Evolutionary conservation across 2,888 invertebrate genomes (phyloP).

Genomic region (Andrena bicolor): DNA sequence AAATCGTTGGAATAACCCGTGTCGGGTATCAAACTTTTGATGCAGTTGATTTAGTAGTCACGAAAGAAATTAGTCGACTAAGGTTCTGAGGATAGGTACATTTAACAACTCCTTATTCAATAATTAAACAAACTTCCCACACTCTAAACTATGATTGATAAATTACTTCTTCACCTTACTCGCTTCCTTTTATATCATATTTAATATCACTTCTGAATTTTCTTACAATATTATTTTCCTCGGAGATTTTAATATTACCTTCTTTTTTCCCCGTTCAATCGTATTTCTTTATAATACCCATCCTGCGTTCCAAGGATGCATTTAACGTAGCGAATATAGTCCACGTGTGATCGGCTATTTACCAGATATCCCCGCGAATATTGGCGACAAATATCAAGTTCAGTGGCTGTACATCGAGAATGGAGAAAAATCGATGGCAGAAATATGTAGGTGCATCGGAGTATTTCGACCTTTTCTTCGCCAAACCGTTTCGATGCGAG

Average conservation of each 20-base stretch:
- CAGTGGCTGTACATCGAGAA: neutral
- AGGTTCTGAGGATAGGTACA: neutral
- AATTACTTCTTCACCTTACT: too few relatives aligned
- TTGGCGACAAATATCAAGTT: neutral
- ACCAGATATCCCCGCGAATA: neutral
- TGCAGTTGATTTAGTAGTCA: neutral
- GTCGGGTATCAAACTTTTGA: neutral
- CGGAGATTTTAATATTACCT: too few relatives aligned
- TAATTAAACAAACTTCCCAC: too few relatives aligned
- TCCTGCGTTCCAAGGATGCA: neutral
- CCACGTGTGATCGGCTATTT: neutral
- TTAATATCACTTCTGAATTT: too few relatives aligned
- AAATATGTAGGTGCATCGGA: neutral
- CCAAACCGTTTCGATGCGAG: neutral
- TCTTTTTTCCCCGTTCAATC: neutral
- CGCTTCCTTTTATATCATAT: too few relatives aligned
- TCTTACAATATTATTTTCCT: too few relatives aligned
- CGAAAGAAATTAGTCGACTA: conserved; percentile 8
- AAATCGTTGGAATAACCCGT: neutral
- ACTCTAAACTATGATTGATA: too few relatives aligned
- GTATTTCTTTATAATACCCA: neutral
- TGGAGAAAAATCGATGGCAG: neutral
- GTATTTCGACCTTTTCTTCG: conserved; percentile 3
- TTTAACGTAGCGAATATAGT: neutral
- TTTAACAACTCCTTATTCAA: neutral